phyloP scores from a whole-genome alignment of 2,888 invertebrate genomes.

The Apamea crenata region DNA sequence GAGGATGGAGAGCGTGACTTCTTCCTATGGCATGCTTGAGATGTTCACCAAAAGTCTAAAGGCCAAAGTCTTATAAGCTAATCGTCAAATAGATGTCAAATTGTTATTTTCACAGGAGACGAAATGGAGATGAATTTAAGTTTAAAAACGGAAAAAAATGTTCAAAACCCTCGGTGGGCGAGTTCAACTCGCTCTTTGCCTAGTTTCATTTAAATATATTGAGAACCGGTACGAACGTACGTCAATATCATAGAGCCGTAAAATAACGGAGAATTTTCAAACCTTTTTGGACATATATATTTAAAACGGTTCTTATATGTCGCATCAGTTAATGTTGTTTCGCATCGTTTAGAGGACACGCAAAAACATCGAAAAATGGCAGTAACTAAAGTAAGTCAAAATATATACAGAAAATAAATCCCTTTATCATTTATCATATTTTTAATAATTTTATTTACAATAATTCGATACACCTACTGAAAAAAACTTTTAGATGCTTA shows the following conservation, averaged over 20 bases:
- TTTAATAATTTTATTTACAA: not conserved
- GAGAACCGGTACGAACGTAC: conserved; percentile 21
- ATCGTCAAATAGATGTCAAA: not conserved
- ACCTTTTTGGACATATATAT: conserved; percentile 45
- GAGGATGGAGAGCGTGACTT: not conserved
- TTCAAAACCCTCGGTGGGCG: not conserved
- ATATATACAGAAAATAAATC: not conserved
- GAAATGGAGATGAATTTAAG: not conserved
- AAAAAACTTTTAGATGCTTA: not conserved
- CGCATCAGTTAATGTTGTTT: conserved; percentile 43
- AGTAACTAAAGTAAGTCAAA: conserved; percentile 51
- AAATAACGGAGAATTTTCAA: conserved; percentile 33
- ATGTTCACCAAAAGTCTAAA: not conserved
- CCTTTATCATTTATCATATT: not conserved
- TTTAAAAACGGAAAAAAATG: not conserved
- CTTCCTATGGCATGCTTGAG: not conserved
- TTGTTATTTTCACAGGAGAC: not conserved
- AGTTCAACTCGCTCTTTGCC: not conserved
- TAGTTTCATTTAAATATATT: conserved; percentile 16
- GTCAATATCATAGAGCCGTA: not conserved
- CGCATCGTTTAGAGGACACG: conserved; percentile 13
- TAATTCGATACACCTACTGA: not conserved
- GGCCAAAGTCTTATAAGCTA: no score
- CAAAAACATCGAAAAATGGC: conserved; percentile 52
- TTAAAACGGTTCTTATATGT: conserved; percentile 30